Evolutionary conservation across 2,113 vertebrate genomes (phyloP).

Genomic region (Barnardius zonarius): DNA sequence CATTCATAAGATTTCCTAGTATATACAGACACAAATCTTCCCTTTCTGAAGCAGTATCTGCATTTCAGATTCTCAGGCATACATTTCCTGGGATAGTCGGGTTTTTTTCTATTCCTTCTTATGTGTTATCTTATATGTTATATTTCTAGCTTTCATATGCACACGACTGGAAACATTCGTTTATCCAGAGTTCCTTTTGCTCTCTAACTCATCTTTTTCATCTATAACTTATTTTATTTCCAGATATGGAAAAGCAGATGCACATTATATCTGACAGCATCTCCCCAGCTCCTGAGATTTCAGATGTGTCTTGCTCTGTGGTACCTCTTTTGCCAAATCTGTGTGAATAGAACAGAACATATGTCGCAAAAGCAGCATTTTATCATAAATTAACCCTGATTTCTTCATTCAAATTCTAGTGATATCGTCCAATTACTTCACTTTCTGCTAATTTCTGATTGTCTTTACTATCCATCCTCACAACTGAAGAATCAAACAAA

Average conservation of each 20-base stretch:
- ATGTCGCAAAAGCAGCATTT: constrained; percentile 15
- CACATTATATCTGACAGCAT: constrained; percentile 52
- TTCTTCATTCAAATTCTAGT: constrained; percentile 15
- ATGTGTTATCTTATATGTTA: neutral
- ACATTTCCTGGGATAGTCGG: neutral
- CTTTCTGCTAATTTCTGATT: neutral
- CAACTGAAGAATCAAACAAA: neutral
- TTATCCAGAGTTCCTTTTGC: neutral
- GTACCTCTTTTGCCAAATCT: constrained; percentile 14
- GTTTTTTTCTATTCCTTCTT: neutral
- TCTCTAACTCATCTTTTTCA: neutral
- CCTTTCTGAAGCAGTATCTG: neutral
- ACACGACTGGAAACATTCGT: neutral
- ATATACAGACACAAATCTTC: neutral
- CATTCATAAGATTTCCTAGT: constrained; percentile 44
- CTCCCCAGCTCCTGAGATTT: constrained; percentile 15
- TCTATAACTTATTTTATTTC: constrained; percentile 19
- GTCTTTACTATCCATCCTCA: neutral
- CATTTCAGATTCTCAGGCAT: constrained; percentile 1
- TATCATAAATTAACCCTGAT: constrained; percentile 49
- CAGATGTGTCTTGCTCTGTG: neutral
- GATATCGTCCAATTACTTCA: neutral
- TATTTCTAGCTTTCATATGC: neutral
- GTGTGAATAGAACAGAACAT: constrained; percentile 22
- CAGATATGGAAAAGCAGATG: constrained; percentile 33